phyloP scores from a whole-genome alignment of 2,888 invertebrate genomes.

The Polydrusus cervinus region DNA sequence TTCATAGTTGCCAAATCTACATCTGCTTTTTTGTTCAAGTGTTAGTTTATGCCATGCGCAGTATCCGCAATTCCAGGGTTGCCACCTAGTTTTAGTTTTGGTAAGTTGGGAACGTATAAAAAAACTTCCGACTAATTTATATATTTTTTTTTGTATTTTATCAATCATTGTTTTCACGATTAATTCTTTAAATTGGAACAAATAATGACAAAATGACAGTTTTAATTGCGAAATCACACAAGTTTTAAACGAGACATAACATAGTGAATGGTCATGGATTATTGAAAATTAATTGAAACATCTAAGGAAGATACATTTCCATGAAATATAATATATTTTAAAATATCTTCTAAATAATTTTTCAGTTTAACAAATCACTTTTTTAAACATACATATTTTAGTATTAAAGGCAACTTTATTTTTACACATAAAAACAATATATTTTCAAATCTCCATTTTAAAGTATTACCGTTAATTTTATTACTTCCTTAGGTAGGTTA shows the following conservation, averaged over 20 bases:
- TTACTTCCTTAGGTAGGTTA: not conserved
- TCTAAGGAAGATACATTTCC: not conserved
- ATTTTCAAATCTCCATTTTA: not conserved
- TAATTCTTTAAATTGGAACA: not conserved
- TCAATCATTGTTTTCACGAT: not conserved
- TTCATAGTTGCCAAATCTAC: constrained; percentile 55
- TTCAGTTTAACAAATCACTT: too few species aligned
- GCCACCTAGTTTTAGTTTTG: constrained; percentile 38
- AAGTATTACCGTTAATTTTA: too few species aligned
- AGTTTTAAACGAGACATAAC: not conserved
- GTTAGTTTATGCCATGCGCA: constrained; percentile 51
- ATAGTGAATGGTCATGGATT: not conserved
- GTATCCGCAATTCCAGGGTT: constrained; percentile 30
- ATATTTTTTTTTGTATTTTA: not conserved
- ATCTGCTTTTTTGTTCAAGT: constrained; percentile 55
- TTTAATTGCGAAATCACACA: not conserved
- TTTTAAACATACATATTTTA: not conserved
- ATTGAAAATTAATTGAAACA: not conserved
- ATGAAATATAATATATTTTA: too few species aligned
- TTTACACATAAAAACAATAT: not conserved
- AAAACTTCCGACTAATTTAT: not conserved
- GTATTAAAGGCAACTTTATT: constrained; percentile 7
- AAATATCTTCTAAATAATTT: too few species aligned
- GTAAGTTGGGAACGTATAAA: constrained; percentile 22
- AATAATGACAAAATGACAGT: not conserved